Evolutionary conservation across 1,140 invertebrate species (phyloP), one percentile per base, ranked within the genome.

Genomic region (Bemisia tabaci): DNA sequence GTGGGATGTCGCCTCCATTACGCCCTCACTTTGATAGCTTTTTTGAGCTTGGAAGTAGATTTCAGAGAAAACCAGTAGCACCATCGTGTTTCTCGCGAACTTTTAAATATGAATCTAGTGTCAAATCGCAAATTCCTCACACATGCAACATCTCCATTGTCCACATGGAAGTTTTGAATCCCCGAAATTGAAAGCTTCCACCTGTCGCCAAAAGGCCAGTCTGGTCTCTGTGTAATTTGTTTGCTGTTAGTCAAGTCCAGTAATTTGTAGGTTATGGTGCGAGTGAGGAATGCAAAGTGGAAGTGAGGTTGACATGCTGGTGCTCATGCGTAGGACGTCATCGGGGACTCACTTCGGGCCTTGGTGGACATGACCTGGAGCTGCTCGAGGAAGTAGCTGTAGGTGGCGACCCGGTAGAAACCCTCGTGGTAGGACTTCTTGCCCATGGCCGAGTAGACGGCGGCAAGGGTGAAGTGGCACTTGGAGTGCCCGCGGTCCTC

Each of bases 201-300:
- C n/a, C n/a, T n/a, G n/a, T n/a, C n/a, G n/a, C n/a, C n/a, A n/a
- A n/a, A n/a, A n/a, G n/a, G n/a, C n/a, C n/a, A n/a, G n/a, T n/a
- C n/a, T n/a, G n/a, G n/a, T n/a, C n/a, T n/a, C n/a, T n/a, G n/a
- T n/a, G n/a, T n/a, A n/a, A n/a, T n/a, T n/a, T n/a, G 0, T 86
- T 93, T 0, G 89, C 90, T 0, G 91, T 85, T 1, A 91, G 94
- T 5, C 96, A 75, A 0, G 96, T 84, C 0, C 94, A 93, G 22
- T 94, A 87, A 1, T 86, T 80, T 94, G 93, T 97, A n/a, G n/a
- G n/a, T n/a, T 84, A 83, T 2, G 88, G 85, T 0, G 91, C 85
- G 74, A 94, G 95, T 21, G 93, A 81, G 0, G 90, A 88, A 1
- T 97, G 90, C 0, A 93, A 92, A 0, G 93, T 92, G 63, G 96